Evolutionary conservation across 2,888 invertebrate species (phyloP), one percentile per base, ranked within the genome.

Genomic region (Habrosyne pyritoides): DNA sequence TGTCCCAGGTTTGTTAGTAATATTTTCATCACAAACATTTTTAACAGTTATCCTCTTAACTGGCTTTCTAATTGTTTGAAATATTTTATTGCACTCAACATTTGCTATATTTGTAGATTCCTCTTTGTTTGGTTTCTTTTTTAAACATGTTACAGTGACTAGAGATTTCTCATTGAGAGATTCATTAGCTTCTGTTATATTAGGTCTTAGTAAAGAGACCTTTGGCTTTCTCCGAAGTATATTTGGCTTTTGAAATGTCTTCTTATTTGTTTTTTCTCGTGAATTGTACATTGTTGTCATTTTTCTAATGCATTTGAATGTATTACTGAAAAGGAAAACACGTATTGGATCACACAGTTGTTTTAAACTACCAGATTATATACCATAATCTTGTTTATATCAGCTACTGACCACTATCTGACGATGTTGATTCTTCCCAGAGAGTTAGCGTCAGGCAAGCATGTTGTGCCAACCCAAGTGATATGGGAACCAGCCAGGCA

Each of bases 241-340:
- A 66, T 91, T 92, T 54, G 91, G 91, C 64, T 90, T 91, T 64
- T 88, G 86, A 65, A 85, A 86, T 59, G 78, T 79, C 69, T 84
- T 90, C 62, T 83, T 89, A 61, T 63, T 51, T 71, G 65, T 66
- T 77, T 79, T 61, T 72, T 87, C 83, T 64, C 83, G 81, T 53
- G 87, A 77, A 50, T 83, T 77, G 75, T 88, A 89, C 90, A 91
- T 90, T 59, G 61, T 79, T 71, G 55, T 56, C 64, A 61, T 56
- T 52, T 47, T 54, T 53, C 52, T 64, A 58, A 67, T 22, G 46
- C 10, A 55, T 47, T 52, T 10, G 12, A 21, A 30, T 8, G 54
- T 30, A 63, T 10, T 21, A 10, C 30, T 50, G 50, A 28, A 50
- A 30, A 50, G 18, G 24, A 2, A 26, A 12, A 4, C 10, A 30